Evolutionary conservation across 2,113 vertebrate species (phyloP), one percentile per base, ranked within the genome.

Genomic region (Aphelocoma coerulescens): DNA sequence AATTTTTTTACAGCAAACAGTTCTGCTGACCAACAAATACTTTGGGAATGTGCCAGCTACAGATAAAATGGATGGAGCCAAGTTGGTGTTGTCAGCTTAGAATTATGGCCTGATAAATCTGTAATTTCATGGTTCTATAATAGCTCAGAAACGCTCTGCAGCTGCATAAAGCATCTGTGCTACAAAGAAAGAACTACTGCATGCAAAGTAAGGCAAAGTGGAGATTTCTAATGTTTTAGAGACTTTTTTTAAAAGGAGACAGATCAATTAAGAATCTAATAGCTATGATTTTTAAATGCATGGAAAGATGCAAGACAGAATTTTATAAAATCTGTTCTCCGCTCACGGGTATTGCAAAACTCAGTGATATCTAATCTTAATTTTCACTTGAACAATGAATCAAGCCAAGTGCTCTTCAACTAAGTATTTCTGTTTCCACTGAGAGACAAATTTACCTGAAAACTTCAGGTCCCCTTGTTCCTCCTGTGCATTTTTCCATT

Each of bases 401-500:
- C 44, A 49, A 3, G 7, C 48, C 37, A 37, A 57, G 6, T 35
- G 37, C 16, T 85, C 19, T 46, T 85, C 63, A 69, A 30, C 10
- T 10, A 80, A 24, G 6, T 41, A 73, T 4, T 85, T 67, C 66
- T 61, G 21, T 30, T 67, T 63, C 16, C 17, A 35, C 10, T 2
- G 17, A 71, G 66, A 57, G 27, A 54, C 24, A 76, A 78, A 77
- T 52, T 94, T 95, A 98, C 98, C 98, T 93, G 98, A 98, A 88
- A 98, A 97, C 83, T 99, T 98, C 30, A 98, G 97, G 66, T 98
- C 98, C 96, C 98, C 98, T 85, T 98, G 89, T 16, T 99, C 97
- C 72, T 99, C 98, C 96, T 99, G 99, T 41, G 97, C 91, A 4
- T 99, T 98, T 91, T 99, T 99, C 99, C 98, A 99, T 33, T 98